Base-by-base conservation (phyloP, 2,888 invertebrate genomes). In the Tetramorium bicarinatum region DNA sequence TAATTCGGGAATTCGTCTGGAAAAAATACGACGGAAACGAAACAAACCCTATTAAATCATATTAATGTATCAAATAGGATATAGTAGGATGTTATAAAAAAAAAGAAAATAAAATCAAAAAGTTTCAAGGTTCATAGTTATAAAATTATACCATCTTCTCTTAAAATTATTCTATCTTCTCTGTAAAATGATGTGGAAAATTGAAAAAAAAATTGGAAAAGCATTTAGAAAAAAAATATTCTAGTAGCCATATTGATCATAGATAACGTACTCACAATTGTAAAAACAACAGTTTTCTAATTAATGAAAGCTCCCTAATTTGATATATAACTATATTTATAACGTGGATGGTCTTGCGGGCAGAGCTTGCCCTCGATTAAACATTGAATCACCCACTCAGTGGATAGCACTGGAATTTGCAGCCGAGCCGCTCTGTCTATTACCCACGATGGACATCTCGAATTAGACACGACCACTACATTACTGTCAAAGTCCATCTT, bases 351-450 rank as follows among this genome's bases (percentile, higher is more conserved):
- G 89, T 95, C 95, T 9, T 96, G 95, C 0, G 95, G 90, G 86
- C 96, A 94, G 52, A 95, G 94, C 79, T 95, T 95, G 2, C 96
- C 96, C 89, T 96, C 96, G 84, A 97, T 96, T 56, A 97, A 95
- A 89, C 96, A 96, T 90, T 97, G 97, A 6, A 96, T 95, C 0
- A 97, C 95, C 97, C 97, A 97, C 2, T 96, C 96, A 0, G 97
- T 96, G 0, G 97, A 96, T 0, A 97, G 96, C 0, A 97, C 91
- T 0, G 97, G 97, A n/a, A 96, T 95, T 81, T 95, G 95, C 90
- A 96, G 96, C 75, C 96, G 95, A 79, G 95, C 95, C 25, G 25
- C 25, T 25, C 25, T 25, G 25, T 25, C 25, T 25, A 25, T 25
- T 25, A 1, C 25, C 25, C 25, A 25, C 25, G 25, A 25, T 25